Evolutionary conservation across 2,888 invertebrate genomes (phyloP).

Genomic region (Galerucella calmariensis): DNA sequence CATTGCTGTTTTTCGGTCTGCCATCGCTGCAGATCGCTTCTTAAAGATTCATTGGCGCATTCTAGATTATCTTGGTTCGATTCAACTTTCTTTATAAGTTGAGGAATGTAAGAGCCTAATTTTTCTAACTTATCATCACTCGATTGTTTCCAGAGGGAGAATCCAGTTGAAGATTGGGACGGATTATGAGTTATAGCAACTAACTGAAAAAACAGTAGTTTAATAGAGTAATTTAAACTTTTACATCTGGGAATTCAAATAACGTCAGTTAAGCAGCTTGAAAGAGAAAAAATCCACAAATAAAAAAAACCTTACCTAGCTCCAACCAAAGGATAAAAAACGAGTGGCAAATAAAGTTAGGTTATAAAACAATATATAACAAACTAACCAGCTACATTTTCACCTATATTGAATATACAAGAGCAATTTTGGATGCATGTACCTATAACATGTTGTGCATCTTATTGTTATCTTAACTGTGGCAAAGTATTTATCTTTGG

Average conservation of each 20-base stretch:
- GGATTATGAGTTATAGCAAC: slow-evolving; percentile 54
- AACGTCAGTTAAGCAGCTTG: too few relatives aligned
- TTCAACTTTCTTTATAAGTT: slow-evolving; percentile 67
- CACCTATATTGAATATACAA: too few relatives aligned
- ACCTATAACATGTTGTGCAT: too few relatives aligned
- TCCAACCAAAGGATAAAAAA: too few relatives aligned
- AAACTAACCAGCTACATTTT: too few relatives aligned
- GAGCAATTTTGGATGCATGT: too few relatives aligned
- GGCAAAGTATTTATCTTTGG: neutral
- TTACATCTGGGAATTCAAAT: too few relatives aligned
- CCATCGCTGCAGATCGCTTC: slow-evolving; percentile 77
- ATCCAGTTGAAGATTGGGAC: slow-evolving; percentile 50
- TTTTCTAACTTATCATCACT: slow-evolving; percentile 70
- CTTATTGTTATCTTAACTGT: too few relatives aligned
- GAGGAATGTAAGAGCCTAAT: slow-evolving; percentile 66
- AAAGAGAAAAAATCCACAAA: too few relatives aligned
- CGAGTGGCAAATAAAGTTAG: too few relatives aligned
- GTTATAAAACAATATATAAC: too few relatives aligned
- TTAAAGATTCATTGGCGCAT: slow-evolving; percentile 75
- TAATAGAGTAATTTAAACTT: neutral
- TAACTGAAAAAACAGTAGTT: slow-evolving; percentile 49
- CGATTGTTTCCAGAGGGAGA: slow-evolving; percentile 72
- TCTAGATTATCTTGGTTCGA: slow-evolving; percentile 72
- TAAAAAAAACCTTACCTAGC: too few relatives aligned
- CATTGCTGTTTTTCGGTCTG: slow-evolving; percentile 73